These are phyloP conservation scores for Drosophila nr. medialis DNA, from an alignment of 2,888 invertebrate genomes.

Conservation along the genomic window DNA sequence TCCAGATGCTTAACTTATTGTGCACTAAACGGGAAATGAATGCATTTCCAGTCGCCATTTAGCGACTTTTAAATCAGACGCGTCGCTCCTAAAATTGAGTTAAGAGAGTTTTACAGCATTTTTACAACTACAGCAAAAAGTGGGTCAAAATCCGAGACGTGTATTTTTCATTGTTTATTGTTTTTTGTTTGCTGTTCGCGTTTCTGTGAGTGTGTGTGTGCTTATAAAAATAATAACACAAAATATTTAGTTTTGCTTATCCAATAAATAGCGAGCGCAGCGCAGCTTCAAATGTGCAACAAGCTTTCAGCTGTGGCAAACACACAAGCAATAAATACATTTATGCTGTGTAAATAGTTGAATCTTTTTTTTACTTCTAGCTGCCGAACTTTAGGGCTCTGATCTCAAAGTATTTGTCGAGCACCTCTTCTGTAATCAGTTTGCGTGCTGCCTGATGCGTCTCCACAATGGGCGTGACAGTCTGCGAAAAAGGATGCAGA, in stretches of 20 bases:
- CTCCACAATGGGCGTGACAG: conserved; percentile 91
- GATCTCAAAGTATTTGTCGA: conserved; percentile 93
- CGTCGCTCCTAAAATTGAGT: conserved; percentile 20
- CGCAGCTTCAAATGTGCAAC: conserved; percentile 49
- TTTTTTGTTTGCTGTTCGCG: conserved; percentile 35
- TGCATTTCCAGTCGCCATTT: conserved; percentile 35
- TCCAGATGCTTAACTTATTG: conserved; percentile 40
- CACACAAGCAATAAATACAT: conserved; percentile 50
- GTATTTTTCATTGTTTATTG: conserved; percentile 39
- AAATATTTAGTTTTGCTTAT: conserved; percentile 45
- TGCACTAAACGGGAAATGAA: conserved; percentile 41
- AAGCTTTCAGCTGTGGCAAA: conserved; percentile 51
- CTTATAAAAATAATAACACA: conserved; percentile 69
- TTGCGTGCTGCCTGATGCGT: conserved; percentile 93
- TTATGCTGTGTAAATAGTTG: conserved; percentile 22
- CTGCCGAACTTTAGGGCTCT: conserved; percentile 88
- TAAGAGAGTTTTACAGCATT: conserved; percentile 43
- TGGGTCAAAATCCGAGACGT: conserved; percentile 68
- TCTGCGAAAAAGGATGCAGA: conserved; percentile 57
- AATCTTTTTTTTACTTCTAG: conserved; percentile 37
- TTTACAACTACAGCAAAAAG: conserved; percentile 51
- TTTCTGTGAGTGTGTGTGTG: conserved; percentile 12
- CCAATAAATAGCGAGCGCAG: conserved; percentile 69
- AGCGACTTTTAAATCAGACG: conserved; percentile 17
- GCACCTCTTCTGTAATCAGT: conserved; percentile 92